Evolutionary conservation across 2,888 invertebrate genomes (phyloP), one percentile per base, ranked within the genome.

Genomic region (Pilophorus perplexus): DNA sequence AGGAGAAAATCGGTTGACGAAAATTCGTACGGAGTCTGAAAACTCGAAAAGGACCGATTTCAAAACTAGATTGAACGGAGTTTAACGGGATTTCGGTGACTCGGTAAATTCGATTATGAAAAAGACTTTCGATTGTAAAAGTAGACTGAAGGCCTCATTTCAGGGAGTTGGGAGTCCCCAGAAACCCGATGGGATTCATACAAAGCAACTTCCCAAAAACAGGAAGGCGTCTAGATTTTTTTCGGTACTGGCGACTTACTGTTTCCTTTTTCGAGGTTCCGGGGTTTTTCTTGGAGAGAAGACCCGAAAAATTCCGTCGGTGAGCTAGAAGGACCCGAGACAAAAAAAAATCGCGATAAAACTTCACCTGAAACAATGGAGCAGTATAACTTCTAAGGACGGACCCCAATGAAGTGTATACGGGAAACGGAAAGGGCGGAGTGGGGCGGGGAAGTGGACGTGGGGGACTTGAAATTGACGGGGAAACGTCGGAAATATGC

Each of bases 341-440:
- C n/a, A 62, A 23, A 40, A 23, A 42, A 22, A 23, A 14, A 62
- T 62, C n/a, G n/a, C n/a, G n/a, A n/a, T n/a, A n/a, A 62, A 44
- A 33, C 46, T 44, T 60, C 62, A 48, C 62, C 33, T 62, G 44
- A 62, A 62, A 62, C 48, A 62, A 44, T 18, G 62, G 48, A n/a
- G 62, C 62, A 18, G 62, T 38, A 28, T 44, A 62, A 62, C 62
- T 62, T 62, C 62, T 59, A 59, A 44, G 62, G 62, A 62, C 62
- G 62, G 62, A 62, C 62, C 46, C 22, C 62, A 40, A 46, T 48
- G 62, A 62, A 62, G 62, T 62, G 62, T 62, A 62, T 46, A 62
- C 62, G 48, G 62, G 62, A 22, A 48, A 55, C 38, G 37, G 33
- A 12, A 22, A 18, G 18, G 55, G 33, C 14, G 38, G 38, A 33